Evolutionary conservation across 2,797 vertebrate species (phyloP), one percentile per base, ranked within the genome.

Genomic region (Leuciscus waleckii): DNA sequence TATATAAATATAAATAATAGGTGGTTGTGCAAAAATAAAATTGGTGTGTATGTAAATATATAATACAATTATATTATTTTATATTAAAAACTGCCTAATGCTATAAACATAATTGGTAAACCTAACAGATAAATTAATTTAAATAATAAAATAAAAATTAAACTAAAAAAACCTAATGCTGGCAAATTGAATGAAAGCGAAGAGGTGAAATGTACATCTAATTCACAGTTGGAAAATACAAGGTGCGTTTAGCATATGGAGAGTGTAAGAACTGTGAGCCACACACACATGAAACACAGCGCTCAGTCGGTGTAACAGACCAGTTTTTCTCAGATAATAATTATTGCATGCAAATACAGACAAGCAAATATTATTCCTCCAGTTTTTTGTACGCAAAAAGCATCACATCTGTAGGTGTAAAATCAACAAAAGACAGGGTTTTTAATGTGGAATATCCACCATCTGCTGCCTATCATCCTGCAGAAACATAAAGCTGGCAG

Each of bases 261-360:
- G 92, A 83, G 85, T 86, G 71, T 86, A 87, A 92, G 76, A 89
- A 93, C 91, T 92, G 86, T 88, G 92, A 92, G 94, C 86, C 14
- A 43, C 90, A 92, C 93, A 90, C 93, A 95, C 93, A 93, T 91
- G 87, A 93, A 95, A 88, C 86, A 95, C 85, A 75, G 35, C 78
- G 90, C 91, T 88, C 94, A 92, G 92, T 94, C 92, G 91, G 91
- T 90, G 89, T 92, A 93, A 94, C 93, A 91, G 90, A 89, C 85
- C 82, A 86, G 79, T 89, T 70, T 37, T 88, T 58, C 81, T 83
- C 80, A 89, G 89, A 92, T 94, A 63, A 90, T 89, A 91, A 77
- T 88, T 90, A 67, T 37, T 77, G 65, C 32, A 81, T 91, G 70
- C 86, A 35, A 86, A 89, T 82, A 41, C 81, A 91, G 90, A 93